Evolutionary conservation across 2,888 invertebrate genomes (phyloP).

Genomic region (Venusia cambrica): DNA sequence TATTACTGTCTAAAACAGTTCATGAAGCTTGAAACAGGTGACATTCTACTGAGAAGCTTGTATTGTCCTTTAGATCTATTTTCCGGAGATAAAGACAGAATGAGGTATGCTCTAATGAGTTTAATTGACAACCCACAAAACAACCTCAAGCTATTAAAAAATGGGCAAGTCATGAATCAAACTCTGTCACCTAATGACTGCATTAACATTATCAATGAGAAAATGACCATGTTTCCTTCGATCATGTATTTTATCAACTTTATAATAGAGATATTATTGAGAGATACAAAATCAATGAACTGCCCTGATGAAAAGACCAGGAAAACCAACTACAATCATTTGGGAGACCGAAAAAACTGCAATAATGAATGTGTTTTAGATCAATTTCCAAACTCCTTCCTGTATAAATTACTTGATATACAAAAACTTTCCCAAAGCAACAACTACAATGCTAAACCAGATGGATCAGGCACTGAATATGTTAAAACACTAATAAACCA

Average conservation of each 20-base stretch:
- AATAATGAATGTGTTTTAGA: conserved; percentile 4
- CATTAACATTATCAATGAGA: conserved; percentile 36
- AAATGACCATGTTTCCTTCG: conserved; percentile 39
- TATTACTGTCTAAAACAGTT: conserved; percentile 82
- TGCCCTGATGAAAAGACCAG: conserved; percentile 3
- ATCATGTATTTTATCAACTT: conserved; percentile 51
- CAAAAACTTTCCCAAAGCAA: conserved; percentile 52
- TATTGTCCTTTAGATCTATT: conserved; percentile 88
- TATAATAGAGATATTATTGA: conserved; percentile 50
- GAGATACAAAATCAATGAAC: conserved; percentile 23
- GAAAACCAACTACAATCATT: conserved; percentile 2
- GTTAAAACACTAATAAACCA: conserved; percentile 43
- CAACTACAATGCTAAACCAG: conserved; percentile 22
- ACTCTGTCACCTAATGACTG: conserved; percentile 45
- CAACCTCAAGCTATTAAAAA: conserved; percentile 82
- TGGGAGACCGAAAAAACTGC: conserved; percentile 5
- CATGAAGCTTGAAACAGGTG: conserved; percentile 73
- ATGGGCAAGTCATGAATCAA: conserved; percentile 49
- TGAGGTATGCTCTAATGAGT: conserved; percentile 74
- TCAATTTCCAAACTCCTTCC: conserved; percentile 32
- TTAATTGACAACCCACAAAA: conserved; percentile 82
- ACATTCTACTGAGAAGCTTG: conserved; percentile 74
- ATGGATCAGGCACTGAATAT: conserved; percentile 41
- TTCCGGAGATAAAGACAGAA: conserved; percentile 80
- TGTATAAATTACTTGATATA: conserved; percentile 48